Evolutionary conservation across 2,888 invertebrate species (phyloP), one percentile per base, ranked within the genome.

Genomic region (Notocelia uddmanniana): DNA sequence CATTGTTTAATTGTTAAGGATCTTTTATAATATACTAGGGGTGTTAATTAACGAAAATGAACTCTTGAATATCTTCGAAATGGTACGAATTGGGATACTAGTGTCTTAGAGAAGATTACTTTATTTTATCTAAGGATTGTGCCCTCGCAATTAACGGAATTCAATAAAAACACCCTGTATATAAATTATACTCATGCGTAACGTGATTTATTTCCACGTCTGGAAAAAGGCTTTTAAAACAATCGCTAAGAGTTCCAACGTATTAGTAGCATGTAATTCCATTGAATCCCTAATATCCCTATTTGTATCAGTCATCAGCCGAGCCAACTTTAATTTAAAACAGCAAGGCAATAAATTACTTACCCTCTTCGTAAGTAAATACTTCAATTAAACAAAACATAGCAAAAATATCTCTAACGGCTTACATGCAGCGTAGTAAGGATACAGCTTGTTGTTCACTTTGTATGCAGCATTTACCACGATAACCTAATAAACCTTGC

Each of bases 271-370:
- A 21, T 21, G 64, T 9, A 50, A 62, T 48, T 62, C 52, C 64
- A 50, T 34, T 63, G 34, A 54, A 64, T 37, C 34, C 50, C 52
- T 64, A 37, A 48, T 64, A 64, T 37, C 34, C 50, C 52, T 64
- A 37, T 60, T 64, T 54, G 21, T 54, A 54, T 52, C 52, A 64
- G 52, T 37, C 52, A 64, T 54, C 52, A 34, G 37, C 64, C 64
- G 52, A 34, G 52, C 26, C 37, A 37, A 54, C 52, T 63, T 63
- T 64, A 64, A 64, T 54, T 54, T 64, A 64, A 64, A 63, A 63
- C 63, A 63, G 21, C n/a, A 5, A 52, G 52, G 9, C 37, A 37
- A 54, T 37, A 64, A 52, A 64, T 52, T 64, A 52, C 37, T 11
- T 23, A 34, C 52, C 13, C 26, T 57, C 63, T 34, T 34, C 34